A percentile compares a stretch with the other conserved stretches of the same genome.
Evolutionary conservation across 2,113 vertebrate genomes (phyloP).

Genomic region (Phrynocephalus versicolor): DNA sequence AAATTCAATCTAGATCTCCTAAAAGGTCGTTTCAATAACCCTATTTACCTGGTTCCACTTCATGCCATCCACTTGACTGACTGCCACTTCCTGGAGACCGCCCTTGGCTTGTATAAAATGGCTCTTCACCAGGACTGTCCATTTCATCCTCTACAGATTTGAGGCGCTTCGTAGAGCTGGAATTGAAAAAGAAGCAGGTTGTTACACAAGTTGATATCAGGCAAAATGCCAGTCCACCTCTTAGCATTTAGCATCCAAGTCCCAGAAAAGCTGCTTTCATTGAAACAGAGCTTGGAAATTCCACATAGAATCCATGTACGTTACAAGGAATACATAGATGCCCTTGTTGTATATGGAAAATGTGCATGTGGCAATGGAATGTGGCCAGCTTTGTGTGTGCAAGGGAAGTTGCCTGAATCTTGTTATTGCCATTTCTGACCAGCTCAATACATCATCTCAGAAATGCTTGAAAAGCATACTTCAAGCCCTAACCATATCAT

Average conservation of each 20-base stretch:
- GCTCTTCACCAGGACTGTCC: constrained; percentile 97
- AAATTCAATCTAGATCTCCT: constrained; percentile 20
- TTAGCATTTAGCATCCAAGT: neutral
- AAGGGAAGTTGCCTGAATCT: no score
- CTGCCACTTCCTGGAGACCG: constrained; percentile 94
- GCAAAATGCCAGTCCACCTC: neutral
- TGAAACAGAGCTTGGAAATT: no score
- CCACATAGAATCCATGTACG: no score
- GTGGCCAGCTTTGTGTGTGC: no score
- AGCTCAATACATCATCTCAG: no score
- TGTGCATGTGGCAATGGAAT: no score
- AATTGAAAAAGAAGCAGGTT: neutral
- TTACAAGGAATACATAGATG: no score
- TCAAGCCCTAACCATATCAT: no score
- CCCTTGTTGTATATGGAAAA: no score
- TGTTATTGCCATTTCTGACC: no score
- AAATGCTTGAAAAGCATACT: no score
- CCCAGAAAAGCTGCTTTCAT: neutral
- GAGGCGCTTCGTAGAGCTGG: constrained; percentile 97
- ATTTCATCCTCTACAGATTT: constrained; percentile 99
- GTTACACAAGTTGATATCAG: neutral
- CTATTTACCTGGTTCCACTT: constrained; percentile 94
- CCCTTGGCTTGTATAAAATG: constrained; percentile 94
- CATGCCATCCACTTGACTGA: constrained; percentile 96
- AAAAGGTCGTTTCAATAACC: neutral